These are phyloP conservation scores for Matsumyia berberina DNA, from an alignment of 2,888 invertebrate genomes.

Conservation along the genomic window DNA sequence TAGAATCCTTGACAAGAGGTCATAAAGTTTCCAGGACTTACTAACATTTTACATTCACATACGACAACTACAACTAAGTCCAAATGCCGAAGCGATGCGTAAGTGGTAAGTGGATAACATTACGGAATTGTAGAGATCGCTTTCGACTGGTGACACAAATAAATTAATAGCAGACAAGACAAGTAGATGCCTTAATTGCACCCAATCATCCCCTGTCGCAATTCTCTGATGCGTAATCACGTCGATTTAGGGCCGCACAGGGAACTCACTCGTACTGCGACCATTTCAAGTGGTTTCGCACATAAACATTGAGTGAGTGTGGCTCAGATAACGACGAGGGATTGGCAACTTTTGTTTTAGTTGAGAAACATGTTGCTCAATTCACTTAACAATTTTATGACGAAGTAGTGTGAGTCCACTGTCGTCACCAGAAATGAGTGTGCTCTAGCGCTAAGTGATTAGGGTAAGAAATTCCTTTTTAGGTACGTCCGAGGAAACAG, in stretches of 20 bases:
- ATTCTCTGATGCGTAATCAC: conserved; percentile 24
- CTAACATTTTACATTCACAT: conserved; percentile 15
- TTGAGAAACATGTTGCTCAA: conserved; percentile 38
- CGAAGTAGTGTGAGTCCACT: background rate
- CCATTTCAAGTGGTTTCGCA: conserved; percentile 59
- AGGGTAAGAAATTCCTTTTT: background rate
- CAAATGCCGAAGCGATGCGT: background rate
- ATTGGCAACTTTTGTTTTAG: conserved; percentile 32
- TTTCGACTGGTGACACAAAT: conserved; percentile 31
- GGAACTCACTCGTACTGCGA: conserved; percentile 14
- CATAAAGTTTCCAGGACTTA: conserved; percentile 39
- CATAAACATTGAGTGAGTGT: conserved; percentile 24
- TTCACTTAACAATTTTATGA: conserved; percentile 21
- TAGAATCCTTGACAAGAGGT: conserved; percentile 27
- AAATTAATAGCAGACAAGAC: conserved; percentile 35
- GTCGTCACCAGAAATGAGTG: background rate
- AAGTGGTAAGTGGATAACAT: conserved; percentile 16
- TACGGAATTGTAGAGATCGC: conserved; percentile 19
- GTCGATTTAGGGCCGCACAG: conserved; percentile 5
- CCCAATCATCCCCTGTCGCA: conserved; percentile 44
- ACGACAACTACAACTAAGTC: conserved; percentile 7
- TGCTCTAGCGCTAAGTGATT: background rate
- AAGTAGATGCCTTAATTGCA: conserved; percentile 51
- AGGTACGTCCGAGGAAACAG: conserved; percentile 22
- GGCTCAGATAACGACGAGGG: background rate